phyloP scores from a whole-genome alignment of 2,113 vertebrate species.

The Vombatus ursinus region DNA sequence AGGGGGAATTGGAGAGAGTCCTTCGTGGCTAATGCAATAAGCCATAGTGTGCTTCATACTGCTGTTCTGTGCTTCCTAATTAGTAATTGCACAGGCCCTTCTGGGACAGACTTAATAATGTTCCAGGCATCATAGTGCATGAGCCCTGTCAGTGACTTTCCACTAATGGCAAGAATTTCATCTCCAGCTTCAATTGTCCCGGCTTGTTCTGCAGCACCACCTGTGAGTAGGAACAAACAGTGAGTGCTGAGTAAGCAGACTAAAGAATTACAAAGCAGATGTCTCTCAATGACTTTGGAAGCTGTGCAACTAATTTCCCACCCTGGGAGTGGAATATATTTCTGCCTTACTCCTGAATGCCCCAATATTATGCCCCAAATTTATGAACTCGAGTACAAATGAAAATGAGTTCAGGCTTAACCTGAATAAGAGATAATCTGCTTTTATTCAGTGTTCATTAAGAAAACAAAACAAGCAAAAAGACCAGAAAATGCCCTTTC shows the following conservation, averaged over 20 bases:
- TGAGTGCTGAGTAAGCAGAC: not conserved
- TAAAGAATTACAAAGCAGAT: not conserved
- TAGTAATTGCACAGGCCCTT: slow-evolving; percentile 90
- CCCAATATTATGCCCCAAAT: not conserved
- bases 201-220: slow-evolving; percentile 92
- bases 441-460: not conserved
- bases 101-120: slow-evolving; percentile 90
- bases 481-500: not conserved
- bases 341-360: not conserved
- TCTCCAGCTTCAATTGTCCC: slow-evolving; percentile 91
- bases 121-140: slow-evolving; percentile 96
- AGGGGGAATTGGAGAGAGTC: not conserved
- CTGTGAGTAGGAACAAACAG: slow-evolving; percentile 77
- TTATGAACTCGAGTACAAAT: not conserved
- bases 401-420: not conserved
- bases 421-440: not conserved
- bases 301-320: not conserved
- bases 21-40: slow-evolving; percentile 15
- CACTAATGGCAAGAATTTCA: slow-evolving; percentile 93
- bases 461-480: not conserved
- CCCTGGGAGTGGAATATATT: not conserved
- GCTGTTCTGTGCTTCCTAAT: slow-evolving; percentile 88
- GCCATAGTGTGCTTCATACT: slow-evolving; percentile 78
- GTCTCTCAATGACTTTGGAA: not conserved
- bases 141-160: slow-evolving; percentile 90